These are phyloP conservation scores for Tragelaphus scriptus DNA, from an alignment of 2,113 vertebrate genomes.

Conservation along the genomic window DNA sequence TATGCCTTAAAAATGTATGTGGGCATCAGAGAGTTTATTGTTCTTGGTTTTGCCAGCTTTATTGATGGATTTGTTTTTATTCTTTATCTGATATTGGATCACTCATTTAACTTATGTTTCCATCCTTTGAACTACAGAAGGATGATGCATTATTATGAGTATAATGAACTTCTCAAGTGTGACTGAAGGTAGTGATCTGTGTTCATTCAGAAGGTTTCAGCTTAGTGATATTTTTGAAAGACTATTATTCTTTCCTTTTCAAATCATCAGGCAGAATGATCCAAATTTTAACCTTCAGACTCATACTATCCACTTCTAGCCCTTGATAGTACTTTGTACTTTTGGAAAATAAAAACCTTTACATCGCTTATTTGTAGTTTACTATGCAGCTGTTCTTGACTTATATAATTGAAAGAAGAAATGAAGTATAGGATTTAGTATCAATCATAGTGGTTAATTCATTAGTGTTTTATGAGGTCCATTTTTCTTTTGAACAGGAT, in stretches of 20 bases:
- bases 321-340: not conserved
- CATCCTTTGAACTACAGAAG: not conserved
- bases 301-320: not conserved
- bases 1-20: not conserved
- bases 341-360: not conserved
- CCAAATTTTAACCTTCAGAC: not conserved
- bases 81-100: not conserved
- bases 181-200: not conserved
- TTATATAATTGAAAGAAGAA: not conserved
- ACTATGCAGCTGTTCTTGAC: not conserved
- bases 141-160: not conserved
- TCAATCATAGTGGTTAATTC: not conserved
- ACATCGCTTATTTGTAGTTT: not conserved
- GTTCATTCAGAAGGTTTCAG: not conserved
- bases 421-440: not conserved
- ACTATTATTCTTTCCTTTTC: not conserved
- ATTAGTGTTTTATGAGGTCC: not conserved
- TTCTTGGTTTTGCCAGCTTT: not conserved
- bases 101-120: not conserved
- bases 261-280: not conserved
- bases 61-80: not conserved
- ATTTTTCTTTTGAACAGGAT: conserved; percentile 78
- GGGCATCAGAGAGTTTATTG: not conserved
- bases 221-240: not conserved
- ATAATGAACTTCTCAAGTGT: not conserved